phyloP scores from a whole-genome alignment of 2,888 invertebrate genomes.

The Lycocerus yunnanus region DNA sequence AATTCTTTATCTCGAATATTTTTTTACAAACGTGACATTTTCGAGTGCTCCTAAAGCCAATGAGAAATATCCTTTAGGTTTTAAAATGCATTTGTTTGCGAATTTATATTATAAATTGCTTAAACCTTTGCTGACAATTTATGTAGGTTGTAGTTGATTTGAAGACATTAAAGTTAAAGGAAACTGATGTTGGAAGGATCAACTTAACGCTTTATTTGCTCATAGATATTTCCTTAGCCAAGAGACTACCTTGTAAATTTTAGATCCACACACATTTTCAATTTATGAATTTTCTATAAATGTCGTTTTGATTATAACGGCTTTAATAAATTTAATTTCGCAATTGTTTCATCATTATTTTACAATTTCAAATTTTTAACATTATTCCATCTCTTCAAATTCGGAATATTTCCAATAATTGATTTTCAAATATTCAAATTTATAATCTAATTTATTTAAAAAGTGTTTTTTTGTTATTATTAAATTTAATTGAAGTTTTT shows the following conservation, averaged over 20 bases:
- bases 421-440: background rate
- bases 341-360: background rate
- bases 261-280: background rate
- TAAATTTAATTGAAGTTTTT: background rate
- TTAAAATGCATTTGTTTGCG: background rate
- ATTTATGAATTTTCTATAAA: background rate
- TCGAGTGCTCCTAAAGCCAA: background rate
- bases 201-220: background rate
- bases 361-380: background rate
- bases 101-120: background rate
- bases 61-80: background rate
- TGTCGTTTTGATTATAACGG: background rate
- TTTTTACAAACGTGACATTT: background rate
- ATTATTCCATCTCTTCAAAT: background rate
- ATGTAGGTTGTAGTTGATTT: background rate
- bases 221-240: background rate
- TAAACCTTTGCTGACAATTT: background rate
- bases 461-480: background rate
- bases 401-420: background rate
- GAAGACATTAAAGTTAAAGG: background rate
- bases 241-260: background rate
- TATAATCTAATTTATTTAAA: background rate
- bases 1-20: background rate
- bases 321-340: background rate
- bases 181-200: background rate